A percentile compares a stretch with the other conserved stretches of the same genome.
Conservation (phyloP, 2,888 invertebrate genomes). For the Resseliella maxima region DNA sequence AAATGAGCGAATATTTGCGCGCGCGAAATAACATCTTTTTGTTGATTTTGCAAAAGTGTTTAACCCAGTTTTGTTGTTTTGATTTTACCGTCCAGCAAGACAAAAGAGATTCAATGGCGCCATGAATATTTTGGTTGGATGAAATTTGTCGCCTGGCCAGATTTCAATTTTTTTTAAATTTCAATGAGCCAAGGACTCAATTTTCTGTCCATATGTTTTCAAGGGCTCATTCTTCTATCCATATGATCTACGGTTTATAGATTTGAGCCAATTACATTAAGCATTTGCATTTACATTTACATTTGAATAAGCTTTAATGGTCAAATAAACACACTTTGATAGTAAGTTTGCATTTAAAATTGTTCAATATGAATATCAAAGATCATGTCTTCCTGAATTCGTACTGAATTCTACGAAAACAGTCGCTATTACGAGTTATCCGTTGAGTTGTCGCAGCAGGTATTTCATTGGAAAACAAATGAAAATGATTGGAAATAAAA, state of each 20-base stretch:
- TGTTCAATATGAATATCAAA: no score
- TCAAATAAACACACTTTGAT: background rate
- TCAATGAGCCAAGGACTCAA: conserved; percentile 18
- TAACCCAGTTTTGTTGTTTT: conserved; percentile 29
- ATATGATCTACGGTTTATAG: background rate
- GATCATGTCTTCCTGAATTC: background rate
- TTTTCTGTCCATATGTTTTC: background rate
- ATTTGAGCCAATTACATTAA: background rate
- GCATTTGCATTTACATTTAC: background rate
- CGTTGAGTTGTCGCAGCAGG: background rate
- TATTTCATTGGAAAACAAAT: conserved; percentile 31
- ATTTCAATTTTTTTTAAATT: no score
- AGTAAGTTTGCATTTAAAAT: background rate
- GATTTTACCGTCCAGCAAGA: background rate
- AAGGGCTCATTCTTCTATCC: background rate
- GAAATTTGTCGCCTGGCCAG: background rate
- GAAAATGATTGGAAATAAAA: conserved; percentile 25
- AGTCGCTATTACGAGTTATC: conserved; percentile 8
- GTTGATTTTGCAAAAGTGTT: background rate
- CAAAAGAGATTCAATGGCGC: background rate
- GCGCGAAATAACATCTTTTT: background rate
- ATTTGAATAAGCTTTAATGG: background rate
- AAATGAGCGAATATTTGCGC: background rate
- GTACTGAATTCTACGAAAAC: conserved; percentile 1
- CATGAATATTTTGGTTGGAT: no score